Evolutionary conservation across 2,888 invertebrate species (phyloP), one percentile per base, ranked within the genome.

Genomic region (Phyto melanocephala): DNA sequence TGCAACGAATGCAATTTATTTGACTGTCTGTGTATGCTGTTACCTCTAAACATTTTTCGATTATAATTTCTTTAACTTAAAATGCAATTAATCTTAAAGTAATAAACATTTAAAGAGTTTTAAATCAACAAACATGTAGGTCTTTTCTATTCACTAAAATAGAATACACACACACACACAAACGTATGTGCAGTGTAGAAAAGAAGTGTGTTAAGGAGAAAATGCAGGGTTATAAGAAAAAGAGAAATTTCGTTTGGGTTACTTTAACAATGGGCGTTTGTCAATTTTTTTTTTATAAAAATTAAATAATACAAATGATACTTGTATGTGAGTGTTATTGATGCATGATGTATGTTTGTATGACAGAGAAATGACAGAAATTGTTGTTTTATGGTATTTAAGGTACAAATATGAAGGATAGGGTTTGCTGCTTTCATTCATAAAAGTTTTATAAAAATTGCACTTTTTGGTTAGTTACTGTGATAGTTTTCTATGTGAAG

Each of bases 31-130:
- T 78, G 47, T 40, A 60, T 28, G 3, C 28, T 28, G 63, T 75
- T 81, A 78, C 28, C 65, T 52, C 78, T 54, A 74, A 78, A 33
- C 78, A 70, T 81, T 81, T 78, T 78, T 78, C 78, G 81, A 74
- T 81, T 81, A 78, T 81, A 81, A 81, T 81, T 78, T 81, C 81
- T 78, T 68, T 52, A 81, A 75, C 74, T 81, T 81, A 81, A 81
- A 78, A 81, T 78, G 74, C 78, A 78, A 81, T 81, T 81, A 81
- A 81, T 81, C 81, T 81, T 78, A 56, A 65, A 74, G 78, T 75
- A 81, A 78, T 81, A 78, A 76, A 78, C 74, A 22, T 78, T 74
- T 77, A 33, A 28, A 60, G 50, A 70, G 50, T 40, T 76, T 63
- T 13, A 67, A 68, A 70, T 77, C 60, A 54, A 54, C 76, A 71